phyloP scores from a whole-genome alignment of 2,113 vertebrate species.

The Prionailurus viverrinus region DNA sequence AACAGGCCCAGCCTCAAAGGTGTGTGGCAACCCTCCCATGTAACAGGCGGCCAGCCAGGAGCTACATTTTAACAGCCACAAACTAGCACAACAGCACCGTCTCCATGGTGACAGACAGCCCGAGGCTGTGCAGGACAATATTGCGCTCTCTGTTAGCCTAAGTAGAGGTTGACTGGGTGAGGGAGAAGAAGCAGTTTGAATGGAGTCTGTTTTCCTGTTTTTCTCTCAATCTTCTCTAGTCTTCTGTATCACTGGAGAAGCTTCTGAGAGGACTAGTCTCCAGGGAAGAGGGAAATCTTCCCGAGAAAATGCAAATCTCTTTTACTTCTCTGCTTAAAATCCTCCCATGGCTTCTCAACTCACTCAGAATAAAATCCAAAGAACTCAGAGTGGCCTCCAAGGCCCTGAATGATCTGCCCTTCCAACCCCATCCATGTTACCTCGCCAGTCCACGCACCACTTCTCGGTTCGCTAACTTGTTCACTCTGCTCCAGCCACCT shows the following conservation, averaged over 20 bases:
- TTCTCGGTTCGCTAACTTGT: neutral
- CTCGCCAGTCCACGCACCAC: neutral
- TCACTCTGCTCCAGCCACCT: neutral
- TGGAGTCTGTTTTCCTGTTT: neutral
- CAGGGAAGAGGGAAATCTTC: neutral
- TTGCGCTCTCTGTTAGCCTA: neutral
- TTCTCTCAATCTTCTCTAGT: neutral
- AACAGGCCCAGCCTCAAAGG: neutral
- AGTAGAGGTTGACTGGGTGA: neutral
- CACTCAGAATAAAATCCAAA: neutral
- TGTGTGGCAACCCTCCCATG: neutral
- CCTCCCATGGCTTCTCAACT: neutral
- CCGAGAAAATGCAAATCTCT: neutral
- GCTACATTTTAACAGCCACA: neutral
- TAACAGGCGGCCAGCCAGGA: neutral
- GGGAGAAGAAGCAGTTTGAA: neutral
- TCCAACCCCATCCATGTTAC: no score
- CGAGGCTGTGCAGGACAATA: neutral
- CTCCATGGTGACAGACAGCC: neutral
- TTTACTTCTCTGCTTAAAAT: neutral
- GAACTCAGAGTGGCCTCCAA: neutral
- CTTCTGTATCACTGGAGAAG: neutral
- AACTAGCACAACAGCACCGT: neutral
- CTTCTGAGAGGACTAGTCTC: neutral
- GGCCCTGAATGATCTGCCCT: neutral